Evolutionary conservation across 37 sponge, comb jelly and placozoan genomes (phyloP).

Genomic region (Oopsacas minuta): DNA sequence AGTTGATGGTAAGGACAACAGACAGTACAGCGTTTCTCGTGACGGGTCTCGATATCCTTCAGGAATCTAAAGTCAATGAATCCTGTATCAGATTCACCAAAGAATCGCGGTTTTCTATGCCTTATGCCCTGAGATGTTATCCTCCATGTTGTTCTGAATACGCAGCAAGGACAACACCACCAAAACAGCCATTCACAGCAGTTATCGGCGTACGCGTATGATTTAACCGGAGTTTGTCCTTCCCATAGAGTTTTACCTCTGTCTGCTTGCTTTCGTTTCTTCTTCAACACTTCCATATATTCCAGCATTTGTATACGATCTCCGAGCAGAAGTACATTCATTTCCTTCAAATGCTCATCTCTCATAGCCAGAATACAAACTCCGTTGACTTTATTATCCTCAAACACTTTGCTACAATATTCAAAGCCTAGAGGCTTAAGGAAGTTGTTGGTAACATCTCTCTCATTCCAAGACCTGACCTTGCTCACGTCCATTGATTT

Average conservation of each 20-base stretch:
- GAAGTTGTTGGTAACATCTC: not conserved
- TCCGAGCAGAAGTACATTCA: not conserved
- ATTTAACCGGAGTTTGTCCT: not conserved
- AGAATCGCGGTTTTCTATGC: not conserved
- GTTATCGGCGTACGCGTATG: not conserved
- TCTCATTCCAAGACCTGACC: not conserved
- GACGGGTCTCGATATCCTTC: slow-evolving; percentile 12
- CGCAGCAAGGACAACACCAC: slow-evolving; percentile 15
- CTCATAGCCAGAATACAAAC: not conserved
- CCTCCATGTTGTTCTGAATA: not conserved
- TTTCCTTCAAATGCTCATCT: not conserved
- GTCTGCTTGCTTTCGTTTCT: not conserved
- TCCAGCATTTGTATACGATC: not conserved
- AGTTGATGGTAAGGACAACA: not conserved
- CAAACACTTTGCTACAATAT: not conserved
- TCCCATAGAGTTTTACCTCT: slow-evolving; percentile 11
- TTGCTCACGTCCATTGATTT: not conserved
- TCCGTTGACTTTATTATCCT: not conserved
- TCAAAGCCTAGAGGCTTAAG: not conserved
- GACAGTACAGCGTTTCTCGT: not conserved
- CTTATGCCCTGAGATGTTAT: slow-evolving; percentile 4
- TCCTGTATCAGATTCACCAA: not conserved
- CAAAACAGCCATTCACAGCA: not conserved
- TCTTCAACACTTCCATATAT: not conserved
- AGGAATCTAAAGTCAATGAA: not conserved